Conservation (phyloP, 2,113 vertebrate species). For the Neolamprologus tretocephalus region DNA sequence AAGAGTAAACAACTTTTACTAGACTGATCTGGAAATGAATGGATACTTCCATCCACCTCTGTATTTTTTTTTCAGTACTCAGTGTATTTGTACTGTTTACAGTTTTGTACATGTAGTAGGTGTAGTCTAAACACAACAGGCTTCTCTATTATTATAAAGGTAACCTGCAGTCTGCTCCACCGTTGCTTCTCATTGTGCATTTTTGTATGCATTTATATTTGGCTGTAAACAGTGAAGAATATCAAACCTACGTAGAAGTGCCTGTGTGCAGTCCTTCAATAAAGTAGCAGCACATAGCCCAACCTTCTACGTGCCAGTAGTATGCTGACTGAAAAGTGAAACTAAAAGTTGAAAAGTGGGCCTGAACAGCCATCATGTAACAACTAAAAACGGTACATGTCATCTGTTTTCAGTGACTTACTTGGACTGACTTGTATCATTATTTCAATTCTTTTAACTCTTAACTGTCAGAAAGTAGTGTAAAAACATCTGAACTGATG, state of each 20-base stretch:
- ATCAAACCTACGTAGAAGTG: not conserved
- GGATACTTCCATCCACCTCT: not conserved
- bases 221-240: not conserved
- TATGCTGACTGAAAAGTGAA: not conserved
- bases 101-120: not conserved
- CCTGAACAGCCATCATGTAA: not conserved
- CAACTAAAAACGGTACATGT: not conserved
- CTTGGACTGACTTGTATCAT: not conserved
- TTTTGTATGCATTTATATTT: not conserved
- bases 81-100: not conserved
- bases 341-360: not conserved
- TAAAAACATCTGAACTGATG: not conserved
- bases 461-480: not conserved
- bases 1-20: not conserved
- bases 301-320: not conserved
- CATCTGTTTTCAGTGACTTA: not conserved
- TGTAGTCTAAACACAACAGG: not conserved
- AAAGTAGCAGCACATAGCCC: not conserved
- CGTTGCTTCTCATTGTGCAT: not conserved
- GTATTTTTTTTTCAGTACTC: not conserved
- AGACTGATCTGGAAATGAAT: not conserved
- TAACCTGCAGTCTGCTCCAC: not conserved
- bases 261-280: not conserved
- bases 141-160: not conserved
- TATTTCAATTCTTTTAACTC: not conserved